These are phyloP conservation scores for Lepidurus packardi DNA, from an alignment of 1,140 invertebrate genomes.

Conservation along the genomic window DNA sequence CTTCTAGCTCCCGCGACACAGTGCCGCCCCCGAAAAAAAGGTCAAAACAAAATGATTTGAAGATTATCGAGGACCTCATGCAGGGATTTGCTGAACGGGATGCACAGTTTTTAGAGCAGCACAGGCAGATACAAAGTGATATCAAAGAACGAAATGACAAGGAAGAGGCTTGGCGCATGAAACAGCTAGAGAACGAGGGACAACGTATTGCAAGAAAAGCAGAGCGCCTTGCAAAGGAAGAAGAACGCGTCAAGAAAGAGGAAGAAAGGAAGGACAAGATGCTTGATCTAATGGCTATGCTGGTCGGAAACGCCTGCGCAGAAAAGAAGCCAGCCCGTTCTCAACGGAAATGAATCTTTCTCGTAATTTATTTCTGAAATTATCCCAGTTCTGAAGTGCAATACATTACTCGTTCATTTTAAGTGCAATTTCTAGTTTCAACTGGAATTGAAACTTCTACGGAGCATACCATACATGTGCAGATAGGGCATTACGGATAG, in stretches of 20 bases:
- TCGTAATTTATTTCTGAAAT: not conserved
- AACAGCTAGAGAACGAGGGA: not conserved
- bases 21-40: not conserved
- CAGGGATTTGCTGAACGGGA: not conserved
- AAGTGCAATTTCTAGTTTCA: not conserved
- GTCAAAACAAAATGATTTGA: not conserved
- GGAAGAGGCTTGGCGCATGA: slow-evolving; percentile 3
- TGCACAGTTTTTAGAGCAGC: not conserved
- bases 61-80: not conserved
- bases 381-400: not conserved
- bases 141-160: not conserved
- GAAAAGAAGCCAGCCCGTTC: not conserved
- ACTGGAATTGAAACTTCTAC: not conserved
- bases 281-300: not conserved
- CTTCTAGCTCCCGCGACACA: not conserved
- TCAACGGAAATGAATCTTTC: not conserved
- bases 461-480: not conserved
- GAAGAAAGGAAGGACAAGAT: not conserved
- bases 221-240: not conserved
- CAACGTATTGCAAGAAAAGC: not conserved
- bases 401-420: slow-evolving; percentile 2
- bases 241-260: not conserved
- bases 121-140: not conserved
- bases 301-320: not conserved
- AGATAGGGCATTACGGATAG: not conserved